A percentile compares a stretch with the other conserved stretches of the same genome.
Evolutionary conservation across 2,113 vertebrate species (phyloP).

Genomic region (Cyrtonyx montezumae): DNA sequence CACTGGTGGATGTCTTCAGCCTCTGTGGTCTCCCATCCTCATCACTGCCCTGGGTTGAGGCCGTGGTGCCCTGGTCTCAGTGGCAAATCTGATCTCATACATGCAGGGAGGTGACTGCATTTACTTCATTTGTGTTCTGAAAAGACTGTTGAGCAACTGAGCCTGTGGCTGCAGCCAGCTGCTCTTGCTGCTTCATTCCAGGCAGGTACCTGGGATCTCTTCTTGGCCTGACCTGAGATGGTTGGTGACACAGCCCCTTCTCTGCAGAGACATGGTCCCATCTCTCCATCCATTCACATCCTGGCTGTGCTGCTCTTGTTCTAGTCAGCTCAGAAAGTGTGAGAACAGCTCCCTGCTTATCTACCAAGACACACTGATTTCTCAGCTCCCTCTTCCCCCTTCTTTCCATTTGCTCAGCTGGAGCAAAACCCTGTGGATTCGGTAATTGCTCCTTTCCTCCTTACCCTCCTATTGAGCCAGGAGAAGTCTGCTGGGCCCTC

Average conservation of each 20-base stretch:
- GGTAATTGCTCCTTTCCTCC: neutral
- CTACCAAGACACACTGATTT: neutral
- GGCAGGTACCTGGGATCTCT: fast-evolving
- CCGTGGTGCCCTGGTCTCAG: neutral
- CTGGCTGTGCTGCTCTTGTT: neutral
- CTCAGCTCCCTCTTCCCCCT: neutral
- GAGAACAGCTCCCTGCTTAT: neutral
- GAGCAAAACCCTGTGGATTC: neutral
- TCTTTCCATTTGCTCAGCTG: neutral
- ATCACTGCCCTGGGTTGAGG: fast-evolving
- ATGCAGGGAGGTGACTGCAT: neutral
- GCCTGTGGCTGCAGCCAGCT: neutral
- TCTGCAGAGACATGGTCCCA: neutral
- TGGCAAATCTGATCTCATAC: neutral
- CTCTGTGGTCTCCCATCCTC: neutral
- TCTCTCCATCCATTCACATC: neutral
- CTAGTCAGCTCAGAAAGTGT: neutral
- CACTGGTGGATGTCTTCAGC: neutral
- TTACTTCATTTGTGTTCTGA: neutral
- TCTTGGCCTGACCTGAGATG: neutral
- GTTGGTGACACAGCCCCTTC: neutral
- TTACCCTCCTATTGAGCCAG: neutral
- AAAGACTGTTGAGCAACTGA: neutral
- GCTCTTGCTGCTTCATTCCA: neutral
- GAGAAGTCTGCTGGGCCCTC: neutral